Percentiles rank a stretch among this genome's conserved stretches.
phyloP scores from a whole-genome alignment of 2,888 invertebrate species.

The Neria commutata region DNA sequence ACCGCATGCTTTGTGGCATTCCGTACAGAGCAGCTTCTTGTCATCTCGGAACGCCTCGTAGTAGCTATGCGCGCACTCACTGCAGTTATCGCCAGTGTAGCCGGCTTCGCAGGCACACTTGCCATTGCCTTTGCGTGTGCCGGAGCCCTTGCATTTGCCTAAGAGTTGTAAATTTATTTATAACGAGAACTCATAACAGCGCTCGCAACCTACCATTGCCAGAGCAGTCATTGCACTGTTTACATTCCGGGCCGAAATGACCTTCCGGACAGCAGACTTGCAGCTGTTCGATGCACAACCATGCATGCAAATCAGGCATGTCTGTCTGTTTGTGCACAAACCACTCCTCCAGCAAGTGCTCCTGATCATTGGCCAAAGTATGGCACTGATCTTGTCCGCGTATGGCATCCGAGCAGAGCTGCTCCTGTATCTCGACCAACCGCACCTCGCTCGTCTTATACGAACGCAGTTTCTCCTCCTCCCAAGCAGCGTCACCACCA shows the following conservation, averaged over 20 bases:
- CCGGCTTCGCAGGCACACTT: conserved; percentile 85
- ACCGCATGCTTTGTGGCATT: conserved; percentile 79
- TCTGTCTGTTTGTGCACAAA: conserved; percentile 75
- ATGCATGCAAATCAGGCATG: conserved; percentile 68
- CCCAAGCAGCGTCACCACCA: conserved; percentile 94
- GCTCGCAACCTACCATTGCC: conserved; percentile 64
- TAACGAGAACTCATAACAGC: background rate
- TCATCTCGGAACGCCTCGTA: conserved; percentile 78
- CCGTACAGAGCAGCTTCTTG: conserved; percentile 74
- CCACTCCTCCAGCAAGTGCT: conserved; percentile 85
- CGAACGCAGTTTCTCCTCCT: conserved; percentile 81
- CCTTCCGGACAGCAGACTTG: conserved; percentile 83
- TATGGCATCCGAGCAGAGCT: conserved; percentile 77
- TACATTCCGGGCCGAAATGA: conserved; percentile 83
- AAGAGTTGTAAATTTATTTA: background rate
- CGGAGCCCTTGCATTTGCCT: conserved; percentile 76
- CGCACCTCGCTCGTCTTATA: conserved; percentile 89
- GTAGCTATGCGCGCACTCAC: conserved; percentile 75
- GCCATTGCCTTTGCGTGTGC: conserved; percentile 92
- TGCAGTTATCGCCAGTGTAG: conserved; percentile 79
- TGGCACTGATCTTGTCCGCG: conserved; percentile 82
- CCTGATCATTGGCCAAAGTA: conserved; percentile 81
- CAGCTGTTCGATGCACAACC: conserved; percentile 79
- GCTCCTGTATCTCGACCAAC: conserved; percentile 88
- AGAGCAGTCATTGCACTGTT: conserved; percentile 84